Base-by-base conservation (phyloP, 1,140 invertebrate genomes). In the Drosophila pallidifrons region DNA sequence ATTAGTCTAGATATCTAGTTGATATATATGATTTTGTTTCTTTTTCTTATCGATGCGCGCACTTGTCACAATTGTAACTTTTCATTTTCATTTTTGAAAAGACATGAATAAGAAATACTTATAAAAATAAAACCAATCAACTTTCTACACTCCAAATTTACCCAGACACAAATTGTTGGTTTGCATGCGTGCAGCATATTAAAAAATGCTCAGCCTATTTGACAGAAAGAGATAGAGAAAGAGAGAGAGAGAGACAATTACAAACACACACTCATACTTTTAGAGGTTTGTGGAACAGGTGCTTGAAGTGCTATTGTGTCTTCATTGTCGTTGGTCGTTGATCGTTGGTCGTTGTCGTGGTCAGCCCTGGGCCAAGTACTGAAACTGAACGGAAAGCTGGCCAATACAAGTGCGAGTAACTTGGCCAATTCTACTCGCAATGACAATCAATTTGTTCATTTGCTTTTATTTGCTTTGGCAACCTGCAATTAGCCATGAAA, bases 121-220 rank as follows among this genome's bases (percentile, higher is more conserved):
- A 49, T 35, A 10, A 57, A 66, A 78, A 79, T 74, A 79, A 82
- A 80, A 58, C 81, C 77, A 87, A 81, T 87, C 83, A 88, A 88
- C 83, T 88, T 88, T 88, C 83, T 88, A 88, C 80, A 87, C 83
- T 88, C 79, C 67, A 81, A 78, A 71, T 65, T 71, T 60, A 71
- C 64, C 16, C 46, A 35, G 59, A 32, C 55, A 69, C 83, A 88
- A 88, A 88, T 88, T 81, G 80, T 67, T 71, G 69, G 80, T 88
- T 88, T 88, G 83, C 83, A 88, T 88, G 83, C 83, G 83, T 88
- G 83, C 83, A 80, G 83, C 83, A 88, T 88, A 88, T 88, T 88
- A 88, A 88, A 88, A 88, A 80, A 81, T 75, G 77, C 81, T 77
- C 78, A 76, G 78, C 82, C 82, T 88, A 67, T 81, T 55, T 70